Evolutionary conservation across 1,140 invertebrate species (phyloP).

Genomic region (Bombus consobrinus): DNA sequence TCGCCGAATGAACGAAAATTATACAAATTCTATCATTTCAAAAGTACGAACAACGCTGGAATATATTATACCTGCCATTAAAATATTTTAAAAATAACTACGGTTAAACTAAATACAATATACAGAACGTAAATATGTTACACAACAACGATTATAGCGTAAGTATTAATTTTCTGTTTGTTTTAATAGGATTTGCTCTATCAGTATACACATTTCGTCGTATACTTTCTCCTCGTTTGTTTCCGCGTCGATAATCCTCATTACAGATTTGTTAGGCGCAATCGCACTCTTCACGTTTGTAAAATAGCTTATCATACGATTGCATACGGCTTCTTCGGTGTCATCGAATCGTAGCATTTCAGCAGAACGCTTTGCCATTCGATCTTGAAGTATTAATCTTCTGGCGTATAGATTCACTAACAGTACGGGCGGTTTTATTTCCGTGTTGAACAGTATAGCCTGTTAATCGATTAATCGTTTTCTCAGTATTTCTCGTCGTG

Average conservation of each 20-base stretch:
- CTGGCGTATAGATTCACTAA: constrained; percentile 61
- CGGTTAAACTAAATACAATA: no score
- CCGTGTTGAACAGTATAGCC: constrained; percentile 51
- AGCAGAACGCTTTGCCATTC: constrained; percentile 41
- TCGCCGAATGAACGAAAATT: background rate
- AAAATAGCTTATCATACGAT: constrained; percentile 62
- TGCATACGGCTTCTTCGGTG: constrained; percentile 42
- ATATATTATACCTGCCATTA: no score
- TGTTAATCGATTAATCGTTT: constrained; percentile 16
- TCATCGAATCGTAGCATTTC: constrained; percentile 61
- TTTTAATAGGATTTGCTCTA: background rate
- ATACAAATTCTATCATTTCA: background rate
- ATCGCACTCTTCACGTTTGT: constrained; percentile 44
- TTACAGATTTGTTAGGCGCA: constrained; percentile 53
- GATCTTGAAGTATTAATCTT: constrained; percentile 55
- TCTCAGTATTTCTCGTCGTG: background rate
- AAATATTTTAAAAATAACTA: background rate
- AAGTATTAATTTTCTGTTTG: background rate
- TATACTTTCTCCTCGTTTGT: constrained; percentile 58
- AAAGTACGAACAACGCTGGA: no score
- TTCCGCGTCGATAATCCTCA: constrained; percentile 58
- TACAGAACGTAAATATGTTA: background rate
- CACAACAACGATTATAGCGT: background rate
- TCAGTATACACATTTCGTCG: background rate
- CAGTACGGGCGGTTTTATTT: constrained; percentile 58